Percentiles rank a stretch among this genome's conserved stretches.
Conservation (phyloP, 1,140 invertebrate genomes). For the Temnothorax curvispinosus region DNA sequence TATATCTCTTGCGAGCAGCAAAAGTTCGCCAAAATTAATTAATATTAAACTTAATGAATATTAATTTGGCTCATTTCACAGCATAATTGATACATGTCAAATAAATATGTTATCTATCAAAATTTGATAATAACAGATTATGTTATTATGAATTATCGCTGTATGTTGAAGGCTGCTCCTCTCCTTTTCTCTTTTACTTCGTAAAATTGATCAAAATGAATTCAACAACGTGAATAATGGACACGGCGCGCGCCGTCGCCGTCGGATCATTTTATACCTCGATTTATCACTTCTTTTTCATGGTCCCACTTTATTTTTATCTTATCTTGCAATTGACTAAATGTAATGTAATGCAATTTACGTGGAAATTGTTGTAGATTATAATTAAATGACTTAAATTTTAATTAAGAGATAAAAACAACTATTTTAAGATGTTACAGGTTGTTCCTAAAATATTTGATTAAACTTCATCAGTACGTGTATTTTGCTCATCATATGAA, state of each 20-base stretch:
- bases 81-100: neutral
- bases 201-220: neutral
- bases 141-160: neutral
- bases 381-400: slow-evolving; percentile 22
- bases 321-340: slow-evolving; percentile 35
- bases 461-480: neutral
- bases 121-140: neutral
- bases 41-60: neutral
- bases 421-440: neutral
- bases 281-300: neutral
- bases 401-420: neutral
- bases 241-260: neutral
- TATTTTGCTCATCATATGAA: neutral
- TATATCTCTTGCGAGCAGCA: neutral
- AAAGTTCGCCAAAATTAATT: neutral
- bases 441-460: neutral
- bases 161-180: neutral
- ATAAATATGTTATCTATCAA: neutral
- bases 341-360: slow-evolving; percentile 15
- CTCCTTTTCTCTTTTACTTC: neutral
- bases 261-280: neutral
- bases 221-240: neutral
- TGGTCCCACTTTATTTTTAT: slow-evolving; percentile 32
- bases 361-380: slow-evolving; percentile 12
- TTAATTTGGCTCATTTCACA: neutral